Evolutionary conservation across 2,113 vertebrate genomes (phyloP), one percentile per base, ranked within the genome.

Genomic region (Cyprinodon brontotheroides): DNA sequence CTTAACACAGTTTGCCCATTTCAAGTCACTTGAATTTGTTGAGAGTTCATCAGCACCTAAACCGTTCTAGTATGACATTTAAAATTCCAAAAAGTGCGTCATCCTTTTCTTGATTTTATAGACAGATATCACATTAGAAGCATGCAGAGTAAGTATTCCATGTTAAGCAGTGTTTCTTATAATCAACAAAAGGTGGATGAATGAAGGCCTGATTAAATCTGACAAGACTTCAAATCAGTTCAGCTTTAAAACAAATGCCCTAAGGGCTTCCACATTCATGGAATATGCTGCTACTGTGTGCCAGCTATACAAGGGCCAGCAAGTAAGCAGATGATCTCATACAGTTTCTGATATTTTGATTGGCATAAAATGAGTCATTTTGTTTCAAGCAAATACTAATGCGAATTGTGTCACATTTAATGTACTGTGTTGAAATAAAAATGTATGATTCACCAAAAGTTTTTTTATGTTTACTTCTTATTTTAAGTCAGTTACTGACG

Each of bases 171-270:
- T 81, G 81, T 77, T 79, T 79, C 78, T 86, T 77, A 45, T 86
- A 88, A 92, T 89, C 82, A 89, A 91, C 84, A 61, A 74, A 62
- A 78, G 69, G 50, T 57, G 80, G 73, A 88, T 74, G 82, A 75
- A 74, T 77, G 64, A 74, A 80, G 74, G 74, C 64, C 61, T 91
- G 85, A 93, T 92, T 89, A 77, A 74, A 88, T 84, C 83, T 90
- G 92, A 93, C 91, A 90, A 79, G 82, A 65, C 87, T 87, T 92
- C 87, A 90, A 89, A 91, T 91, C 83, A 89, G 79, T 81, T 88
- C 72, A 86, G 78, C 81, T 77, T 88, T 74, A 62, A 57, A 87
- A 68, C 59, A 88, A 79, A 69, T 59, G 74, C 81, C 93, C 80
- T 12, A 1, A 61, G 87, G 89, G 79, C 50, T 64, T 60, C 53